A percentile compares a stretch with the other conserved stretches of the same genome.
Evolutionary conservation across 2,797 vertebrate genomes (phyloP).

Genomic region (Pseudochromis fuscus): DNA sequence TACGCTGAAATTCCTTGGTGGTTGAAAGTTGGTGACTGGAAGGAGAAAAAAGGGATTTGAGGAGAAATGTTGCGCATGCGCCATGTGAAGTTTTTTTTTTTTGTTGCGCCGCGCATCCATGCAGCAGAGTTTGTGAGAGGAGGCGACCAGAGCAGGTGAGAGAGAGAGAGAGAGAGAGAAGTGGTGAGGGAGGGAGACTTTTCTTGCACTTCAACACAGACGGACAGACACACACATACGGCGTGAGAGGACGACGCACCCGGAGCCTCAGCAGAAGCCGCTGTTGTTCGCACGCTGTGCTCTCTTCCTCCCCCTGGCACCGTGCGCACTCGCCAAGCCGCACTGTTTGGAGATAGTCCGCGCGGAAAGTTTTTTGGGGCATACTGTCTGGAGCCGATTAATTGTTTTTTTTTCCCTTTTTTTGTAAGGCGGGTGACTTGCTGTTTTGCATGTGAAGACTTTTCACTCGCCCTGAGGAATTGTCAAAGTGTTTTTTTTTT

Average conservation of each 20-base stretch:
- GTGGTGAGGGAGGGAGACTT: conserved; percentile 63
- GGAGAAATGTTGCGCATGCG: conserved; percentile 91
- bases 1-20: conserved; percentile 66
- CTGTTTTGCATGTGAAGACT: conserved; percentile 43
- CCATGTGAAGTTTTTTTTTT: conserved; percentile 63
- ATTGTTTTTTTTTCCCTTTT: conserved; percentile 37
- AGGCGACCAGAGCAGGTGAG: conserved; percentile 85
- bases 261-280: conserved; percentile 56
- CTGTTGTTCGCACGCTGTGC: conserved; percentile 59
- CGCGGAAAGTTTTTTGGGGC: conserved; percentile 66
- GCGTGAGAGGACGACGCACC: conserved; percentile 66
- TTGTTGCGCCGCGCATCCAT: conserved; percentile 78
- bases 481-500: conserved; percentile 38
- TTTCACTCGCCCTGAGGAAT: conserved; percentile 50
- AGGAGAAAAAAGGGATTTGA: conserved; percentile 69
- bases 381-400: conserved; percentile 63
- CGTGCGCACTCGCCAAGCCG: conserved; percentile 60
- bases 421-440: conserved; percentile 50
- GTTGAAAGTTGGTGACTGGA: conserved; percentile 75
- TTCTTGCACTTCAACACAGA: conserved; percentile 61
- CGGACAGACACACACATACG: conserved; percentile 50
- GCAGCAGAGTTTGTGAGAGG: conserved; percentile 73
- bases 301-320: conserved; percentile 58
- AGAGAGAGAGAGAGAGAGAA: conserved; percentile 52
- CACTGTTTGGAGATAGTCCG: conserved; percentile 74